phyloP scores from a whole-genome alignment of 2,113 vertebrate genomes.

The Pelodiscus sinensis region DNA sequence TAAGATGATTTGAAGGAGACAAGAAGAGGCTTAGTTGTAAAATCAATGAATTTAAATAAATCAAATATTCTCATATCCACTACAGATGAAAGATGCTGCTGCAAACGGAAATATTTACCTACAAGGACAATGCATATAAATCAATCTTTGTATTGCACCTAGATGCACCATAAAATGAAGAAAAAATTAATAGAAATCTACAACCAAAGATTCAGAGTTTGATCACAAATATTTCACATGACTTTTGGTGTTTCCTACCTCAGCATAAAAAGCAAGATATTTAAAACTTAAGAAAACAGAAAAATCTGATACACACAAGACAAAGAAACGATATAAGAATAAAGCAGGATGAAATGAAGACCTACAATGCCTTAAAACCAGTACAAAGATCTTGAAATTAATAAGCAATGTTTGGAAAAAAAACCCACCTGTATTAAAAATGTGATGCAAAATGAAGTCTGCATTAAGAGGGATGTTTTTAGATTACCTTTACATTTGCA shows the following conservation, averaged over 20 bases:
- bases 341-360: not conserved
- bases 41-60: not conserved
- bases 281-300: not conserved
- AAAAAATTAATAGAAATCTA: not conserved
- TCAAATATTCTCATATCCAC: not conserved
- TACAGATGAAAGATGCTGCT: not conserved
- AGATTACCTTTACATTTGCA: not conserved
- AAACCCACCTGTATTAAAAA: not conserved
- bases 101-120: not conserved
- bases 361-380: not conserved
- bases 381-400: not conserved
- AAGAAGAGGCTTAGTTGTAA: not conserved
- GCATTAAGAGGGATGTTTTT: not conserved
- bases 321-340: not conserved
- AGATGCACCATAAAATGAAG: not conserved
- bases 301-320: not conserved
- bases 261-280: not conserved
- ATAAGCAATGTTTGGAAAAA: not conserved
- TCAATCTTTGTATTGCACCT: not conserved
- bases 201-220: not conserved
- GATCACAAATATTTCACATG: not conserved
- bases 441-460: not conserved
- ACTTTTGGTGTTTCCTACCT: not conserved
- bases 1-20: not conserved
- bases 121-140: not conserved